Evolutionary conservation across 2,797 vertebrate species (phyloP), one percentile per base, ranked within the genome.

Genomic region (Botia almorhae): DNA sequence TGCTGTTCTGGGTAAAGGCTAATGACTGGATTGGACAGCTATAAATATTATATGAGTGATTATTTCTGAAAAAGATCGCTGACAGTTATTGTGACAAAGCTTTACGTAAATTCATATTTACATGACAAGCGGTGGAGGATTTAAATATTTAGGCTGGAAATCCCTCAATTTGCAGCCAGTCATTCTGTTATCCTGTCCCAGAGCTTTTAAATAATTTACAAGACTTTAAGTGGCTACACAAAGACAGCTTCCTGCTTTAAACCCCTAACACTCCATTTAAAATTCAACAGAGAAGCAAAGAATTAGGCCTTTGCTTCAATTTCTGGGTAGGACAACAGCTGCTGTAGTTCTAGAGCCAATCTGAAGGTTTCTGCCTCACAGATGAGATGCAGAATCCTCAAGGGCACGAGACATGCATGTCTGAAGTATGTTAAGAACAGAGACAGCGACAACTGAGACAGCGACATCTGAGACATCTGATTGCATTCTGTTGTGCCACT

Each of bases 191-290:
- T 91, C 86, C 88, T 80, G 69, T 87, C 90, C 87, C 82, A 84
- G 87, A 87, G 90, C 88, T 91, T 91, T 90, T 88, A 90, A 91
- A 91, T 87, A 90, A 90, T 85, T 91, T 91, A 83, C 50, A 82
- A 83, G 86, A 90, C 87, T 90, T 87, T 85, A 81, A 82, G 83
- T 83, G 74, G 79, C 82, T 82, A 78, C 84, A 84, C 83, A 86
- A 84, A 88, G 88, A 88, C 82, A 83, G 84, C 87, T 69, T 88
- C 81, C 63, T 84, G 80, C 85, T 81, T 75, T 90, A 87, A 90
- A 80, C 81, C 77, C 73, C 67, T 21, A 78, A 80, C 46, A 87
- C 88, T 81, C 67, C 4, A 80, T 91, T 92, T 91, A 85, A 92
- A 89, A 91, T 91, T 89, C 91, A 91, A 89, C 73, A 89, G 85